Evolutionary conservation across 2,797 vertebrate genomes (phyloP).

Genomic region (Macropus fuliginosus): DNA sequence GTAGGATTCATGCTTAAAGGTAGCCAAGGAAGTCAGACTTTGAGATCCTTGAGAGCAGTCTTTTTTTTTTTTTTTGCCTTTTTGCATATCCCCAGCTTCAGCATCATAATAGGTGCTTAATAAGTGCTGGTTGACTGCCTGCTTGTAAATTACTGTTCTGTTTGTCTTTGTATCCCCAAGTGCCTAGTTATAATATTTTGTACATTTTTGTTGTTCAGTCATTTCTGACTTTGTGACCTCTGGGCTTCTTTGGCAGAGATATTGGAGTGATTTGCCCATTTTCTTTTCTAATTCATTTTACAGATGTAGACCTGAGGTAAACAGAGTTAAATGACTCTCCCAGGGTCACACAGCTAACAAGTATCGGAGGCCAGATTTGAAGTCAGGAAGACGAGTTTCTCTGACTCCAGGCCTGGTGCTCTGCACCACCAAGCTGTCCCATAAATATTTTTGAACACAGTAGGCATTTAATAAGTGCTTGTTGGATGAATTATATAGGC

Average conservation of each 20-base stretch:
- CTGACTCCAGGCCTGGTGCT: neutral
- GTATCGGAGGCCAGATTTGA: neutral
- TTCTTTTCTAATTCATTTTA: neutral
- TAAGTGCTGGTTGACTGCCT: neutral
- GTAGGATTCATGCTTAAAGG: neutral
- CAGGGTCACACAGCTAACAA: neutral
- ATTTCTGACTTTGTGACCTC: neutral
- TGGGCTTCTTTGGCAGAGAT: neutral
- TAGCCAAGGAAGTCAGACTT: neutral
- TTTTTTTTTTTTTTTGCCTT: constrained; percentile 8
- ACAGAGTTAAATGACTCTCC: neutral
- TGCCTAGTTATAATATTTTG: neutral
- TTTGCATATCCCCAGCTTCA: constrained; percentile 1
- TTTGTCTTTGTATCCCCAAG: neutral
- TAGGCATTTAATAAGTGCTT: neutral
- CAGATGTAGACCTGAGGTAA: neutral
- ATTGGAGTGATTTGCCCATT: neutral
- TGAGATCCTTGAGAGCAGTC: neutral
- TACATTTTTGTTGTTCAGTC: neutral
- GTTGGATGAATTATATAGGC: neutral
- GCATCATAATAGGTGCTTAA: neutral
- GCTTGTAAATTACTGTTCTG: neutral
- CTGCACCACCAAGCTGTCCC: neutral
- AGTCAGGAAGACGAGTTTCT: neutral
- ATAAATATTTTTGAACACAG: neutral